Evolutionary conservation across 1,140 invertebrate species (phyloP), one percentile per base, ranked within the genome.

Genomic region (Drosophila chauvacae): DNA sequence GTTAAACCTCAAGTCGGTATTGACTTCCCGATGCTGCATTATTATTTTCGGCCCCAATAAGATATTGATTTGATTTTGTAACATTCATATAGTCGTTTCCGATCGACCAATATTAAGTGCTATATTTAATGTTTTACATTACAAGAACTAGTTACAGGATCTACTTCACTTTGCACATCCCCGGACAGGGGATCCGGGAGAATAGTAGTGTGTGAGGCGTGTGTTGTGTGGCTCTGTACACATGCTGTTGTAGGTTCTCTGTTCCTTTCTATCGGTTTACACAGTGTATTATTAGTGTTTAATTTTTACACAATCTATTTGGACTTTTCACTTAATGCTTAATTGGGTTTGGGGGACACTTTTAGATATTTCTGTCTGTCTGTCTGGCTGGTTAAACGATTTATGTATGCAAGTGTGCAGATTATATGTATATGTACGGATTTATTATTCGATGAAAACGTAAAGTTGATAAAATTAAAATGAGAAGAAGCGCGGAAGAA

Each of bases 361-460:
- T n/a, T 51, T 50, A 2, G 26, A 30, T 33, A 51, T 18, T 50
- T n/a, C 20, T 20, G 20, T 28, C 26, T 23, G 23, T 23, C 23
- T 23, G 23, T 51, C 48, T 51, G 48, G 48, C 48, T 11, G 10
- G 5, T 13, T 51, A 28, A 51, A 61, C 39, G 55, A 48, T 69
- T 39, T 53, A 53, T 61, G 58, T 53, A 60, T 69, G 56, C 62
- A 64, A 66, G 77, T 80, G 9, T 39, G 53, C 10, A 3, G 53
- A 56, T 56, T 39, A 56, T 56, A 56, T 65, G 47, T 83, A 88
- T 71, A 77, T 80, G 76, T 84, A 84, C 76, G 81, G 61, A 70
- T 87, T 87, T 87, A 87, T 87, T 87, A 77, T 85, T 88, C 87
- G 80, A 79, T 80, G 77, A 76, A 80, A 79, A 79, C 77, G 76